These are phyloP conservation scores for Bombus picipes DNA, from an alignment of 1,140 invertebrate species.

Conservation along the genomic window DNA sequence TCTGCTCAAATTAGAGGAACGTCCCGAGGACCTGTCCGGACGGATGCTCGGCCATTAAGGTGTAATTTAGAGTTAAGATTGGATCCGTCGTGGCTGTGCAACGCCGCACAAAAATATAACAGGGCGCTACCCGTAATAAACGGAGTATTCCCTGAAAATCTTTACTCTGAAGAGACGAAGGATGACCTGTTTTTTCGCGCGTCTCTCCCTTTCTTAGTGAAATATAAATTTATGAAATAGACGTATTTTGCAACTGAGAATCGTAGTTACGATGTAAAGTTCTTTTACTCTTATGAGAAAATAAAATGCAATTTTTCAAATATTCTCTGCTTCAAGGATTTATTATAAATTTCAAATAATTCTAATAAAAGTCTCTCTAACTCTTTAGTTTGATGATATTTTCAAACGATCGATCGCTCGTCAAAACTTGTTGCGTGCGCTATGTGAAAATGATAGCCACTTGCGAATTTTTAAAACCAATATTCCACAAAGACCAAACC, in stretches of 20 bases:
- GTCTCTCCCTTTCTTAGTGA: rapidly evolving
- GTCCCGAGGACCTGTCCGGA: background rate
- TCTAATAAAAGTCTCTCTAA: too few species aligned
- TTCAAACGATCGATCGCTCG: background rate
- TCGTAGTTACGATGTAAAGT: background rate
- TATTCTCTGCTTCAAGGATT: too few species aligned
- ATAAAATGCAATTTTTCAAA: background rate
- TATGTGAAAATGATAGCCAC: background rate
- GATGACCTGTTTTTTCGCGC: too few species aligned
- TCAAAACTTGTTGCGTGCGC: background rate
- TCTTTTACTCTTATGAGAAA: background rate
- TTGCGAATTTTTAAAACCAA: background rate
- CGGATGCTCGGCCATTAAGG: slow-evolving; percentile 24
- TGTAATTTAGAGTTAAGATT: slow-evolving; percentile 43
- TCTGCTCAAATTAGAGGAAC: slow-evolving; percentile 60
- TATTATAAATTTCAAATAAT: background rate
- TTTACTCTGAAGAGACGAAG: background rate
- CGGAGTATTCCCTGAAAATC: background rate
- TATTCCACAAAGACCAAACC: background rate
- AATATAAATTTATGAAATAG: background rate
- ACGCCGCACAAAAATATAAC: background rate
- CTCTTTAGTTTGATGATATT: background rate
- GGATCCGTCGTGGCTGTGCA: slow-evolving; percentile 24
- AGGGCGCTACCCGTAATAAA: slow-evolving; percentile 5
- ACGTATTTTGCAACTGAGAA: too few species aligned